These are phyloP conservation scores for Ptychobarbus kaznakovi DNA, from an alignment of 2,797 vertebrate genomes.

Conservation along the genomic window DNA sequence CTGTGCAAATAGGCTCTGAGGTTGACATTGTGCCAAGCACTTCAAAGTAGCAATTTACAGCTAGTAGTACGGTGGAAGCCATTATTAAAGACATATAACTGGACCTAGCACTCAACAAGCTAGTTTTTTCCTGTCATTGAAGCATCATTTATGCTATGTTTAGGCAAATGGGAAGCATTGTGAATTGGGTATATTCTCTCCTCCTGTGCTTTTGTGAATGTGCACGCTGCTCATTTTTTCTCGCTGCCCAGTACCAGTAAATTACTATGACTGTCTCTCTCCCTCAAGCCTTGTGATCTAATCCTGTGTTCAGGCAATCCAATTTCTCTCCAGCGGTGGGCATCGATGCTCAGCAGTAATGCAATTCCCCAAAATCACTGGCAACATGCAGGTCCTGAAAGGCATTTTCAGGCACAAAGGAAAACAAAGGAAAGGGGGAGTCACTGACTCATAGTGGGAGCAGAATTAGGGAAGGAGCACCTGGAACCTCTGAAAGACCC, in stretches of 20 bases:
- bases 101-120: background rate
- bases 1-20: background rate
- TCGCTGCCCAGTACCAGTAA: slow-evolving; percentile 38
- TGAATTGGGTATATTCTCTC: background rate
- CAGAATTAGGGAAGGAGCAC: slow-evolving; percentile 41
- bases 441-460: slow-evolving; percentile 15
- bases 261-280: slow-evolving; percentile 52
- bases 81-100: slow-evolving; percentile 12
- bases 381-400: slow-evolving; percentile 26
- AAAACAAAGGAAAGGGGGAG: slow-evolving; percentile 31
- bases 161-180: background rate
- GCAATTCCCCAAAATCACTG: slow-evolving; percentile 47
- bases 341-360: slow-evolving; percentile 47
- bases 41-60: slow-evolving; percentile 20
- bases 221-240: slow-evolving; percentile 15
- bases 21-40: slow-evolving; percentile 10
- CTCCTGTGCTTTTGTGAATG: background rate
- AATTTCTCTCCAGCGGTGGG: slow-evolving; percentile 53
- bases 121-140: background rate
- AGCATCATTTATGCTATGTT: background rate
- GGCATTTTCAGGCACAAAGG: slow-evolving; percentile 38
- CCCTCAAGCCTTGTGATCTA: slow-evolving; percentile 50
- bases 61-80: background rate
- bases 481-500: slow-evolving; percentile 27
- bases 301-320: slow-evolving; percentile 60